A percentile compares a stretch with the other conserved stretches of the same genome.
These are phyloP conservation scores for Apodemia zela DNA, from an alignment of 2,888 invertebrate species.

Conservation along the genomic window DNA sequence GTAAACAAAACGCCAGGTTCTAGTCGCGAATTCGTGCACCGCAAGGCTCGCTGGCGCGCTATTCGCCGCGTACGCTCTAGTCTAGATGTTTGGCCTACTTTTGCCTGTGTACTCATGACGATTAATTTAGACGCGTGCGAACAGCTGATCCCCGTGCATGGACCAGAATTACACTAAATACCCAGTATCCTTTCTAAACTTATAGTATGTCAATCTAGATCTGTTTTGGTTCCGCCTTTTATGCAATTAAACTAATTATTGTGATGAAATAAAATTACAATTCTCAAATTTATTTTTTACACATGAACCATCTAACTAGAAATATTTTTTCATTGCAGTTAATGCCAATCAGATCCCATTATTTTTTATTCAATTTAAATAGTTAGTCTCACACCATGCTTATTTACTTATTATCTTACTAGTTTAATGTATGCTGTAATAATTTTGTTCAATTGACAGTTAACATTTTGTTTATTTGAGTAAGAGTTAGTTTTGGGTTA, in stretches of 20 bases:
- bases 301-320: too few relatives aligned
- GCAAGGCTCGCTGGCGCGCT: conserved; percentile 50
- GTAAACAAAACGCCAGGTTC: conserved; percentile 62
- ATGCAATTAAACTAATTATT: neutral
- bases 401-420: too few relatives aligned
- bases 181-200: conserved; percentile 10
- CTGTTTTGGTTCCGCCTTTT: neutral
- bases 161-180: conserved; percentile 37
- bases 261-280: neutral
- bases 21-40: conserved; percentile 43
- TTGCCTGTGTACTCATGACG: conserved; percentile 61
- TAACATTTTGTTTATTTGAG: too few relatives aligned
- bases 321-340: neutral
- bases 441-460: too few relatives aligned
- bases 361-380: neutral
- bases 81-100: conserved; percentile 76
- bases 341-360: neutral
- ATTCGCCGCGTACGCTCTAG: conserved; percentile 52
- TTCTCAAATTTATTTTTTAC: neutral
- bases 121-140: conserved; percentile 74
- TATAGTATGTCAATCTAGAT: neutral
- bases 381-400: too few relatives aligned
- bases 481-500: too few relatives aligned
- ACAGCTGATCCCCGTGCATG: conserved; percentile 71
- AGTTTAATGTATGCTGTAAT: too few relatives aligned